These are phyloP conservation scores for Sinodicranocentrus sp. DNA, from an alignment of 2,888 invertebrate species.

Conservation along the genomic window DNA sequence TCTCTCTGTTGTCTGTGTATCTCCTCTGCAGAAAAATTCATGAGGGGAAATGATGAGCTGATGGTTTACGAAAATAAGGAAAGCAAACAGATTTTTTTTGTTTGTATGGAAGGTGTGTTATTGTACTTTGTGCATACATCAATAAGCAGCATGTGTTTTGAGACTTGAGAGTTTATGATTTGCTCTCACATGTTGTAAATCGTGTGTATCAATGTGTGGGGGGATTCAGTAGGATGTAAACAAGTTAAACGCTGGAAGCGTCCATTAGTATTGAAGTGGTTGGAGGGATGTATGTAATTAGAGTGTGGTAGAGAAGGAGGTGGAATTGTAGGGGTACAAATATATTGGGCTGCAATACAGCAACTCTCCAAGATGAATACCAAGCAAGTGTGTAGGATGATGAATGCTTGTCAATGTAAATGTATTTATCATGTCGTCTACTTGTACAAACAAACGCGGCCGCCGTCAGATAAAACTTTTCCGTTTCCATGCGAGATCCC, in stretches of 20 bases:
- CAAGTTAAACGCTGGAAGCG: conserved; percentile 15
- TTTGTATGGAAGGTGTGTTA: conserved; percentile 37
- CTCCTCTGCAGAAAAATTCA: no score
- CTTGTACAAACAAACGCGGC: conserved; percentile 36
- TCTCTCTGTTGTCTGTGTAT: no score
- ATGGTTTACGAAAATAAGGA: not conserved
- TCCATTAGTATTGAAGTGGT: not conserved
- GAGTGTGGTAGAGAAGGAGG: not conserved
- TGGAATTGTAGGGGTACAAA: not conserved
- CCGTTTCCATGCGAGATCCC: not conserved
- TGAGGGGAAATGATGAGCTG: no score
- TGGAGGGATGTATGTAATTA: not conserved
- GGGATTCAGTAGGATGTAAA: conserved; percentile 5
- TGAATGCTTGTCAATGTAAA: conserved; percentile 9
- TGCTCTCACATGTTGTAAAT: not conserved
- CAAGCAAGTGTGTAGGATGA: not conserved
- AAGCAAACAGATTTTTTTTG: conserved; percentile 20
- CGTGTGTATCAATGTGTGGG: not conserved
- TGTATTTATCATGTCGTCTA: conserved; percentile 26
- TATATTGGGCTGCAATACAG: not conserved
- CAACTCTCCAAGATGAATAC: no score
- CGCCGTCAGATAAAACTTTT: not conserved
- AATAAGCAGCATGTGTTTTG: not conserved
- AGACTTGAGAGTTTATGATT: no score
- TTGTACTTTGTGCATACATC: conserved; percentile 20